These are phyloP conservation scores for Neolamprologus tretocephalus DNA, from an alignment of 2,113 vertebrate genomes.

Conservation along the genomic window DNA sequence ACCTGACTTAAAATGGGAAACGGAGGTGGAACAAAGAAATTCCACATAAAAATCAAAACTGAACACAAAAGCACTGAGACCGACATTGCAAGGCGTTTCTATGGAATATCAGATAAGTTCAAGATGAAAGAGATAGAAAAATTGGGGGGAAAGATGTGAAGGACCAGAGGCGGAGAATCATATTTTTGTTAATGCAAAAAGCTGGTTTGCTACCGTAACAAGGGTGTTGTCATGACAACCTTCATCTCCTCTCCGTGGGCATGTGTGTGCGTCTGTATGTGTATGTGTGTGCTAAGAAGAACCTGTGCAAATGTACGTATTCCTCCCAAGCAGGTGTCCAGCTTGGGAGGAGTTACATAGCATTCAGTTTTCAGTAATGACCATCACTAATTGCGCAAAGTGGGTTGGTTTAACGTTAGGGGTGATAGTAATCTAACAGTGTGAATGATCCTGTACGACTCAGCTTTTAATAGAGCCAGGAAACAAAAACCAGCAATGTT, in stretches of 20 bases:
- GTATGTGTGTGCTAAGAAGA: background rate
- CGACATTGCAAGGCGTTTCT: background rate
- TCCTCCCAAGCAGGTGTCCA: background rate
- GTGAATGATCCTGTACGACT: background rate
- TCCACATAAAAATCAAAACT: background rate
- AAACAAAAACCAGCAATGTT: background rate
- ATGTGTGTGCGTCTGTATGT: background rate
- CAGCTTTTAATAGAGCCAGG: background rate
- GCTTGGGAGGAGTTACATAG: background rate
- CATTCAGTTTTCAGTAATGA: background rate
- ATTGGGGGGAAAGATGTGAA: background rate
- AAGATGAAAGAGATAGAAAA: background rate
- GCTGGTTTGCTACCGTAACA: background rate
- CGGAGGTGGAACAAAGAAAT: background rate
- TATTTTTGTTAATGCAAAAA: background rate
- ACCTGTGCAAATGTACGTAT: background rate
- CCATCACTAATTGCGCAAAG: background rate
- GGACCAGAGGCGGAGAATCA: background rate
- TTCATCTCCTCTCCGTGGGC: background rate
- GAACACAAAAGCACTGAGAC: background rate
- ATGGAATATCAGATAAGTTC: background rate
- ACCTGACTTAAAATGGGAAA: background rate
- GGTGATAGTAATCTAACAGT: background rate
- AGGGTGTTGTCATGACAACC: constrained; percentile 42
- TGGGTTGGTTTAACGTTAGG: fast-evolving